Percentiles rank a stretch among this genome's conserved stretches.
Evolutionary conservation across 1,140 invertebrate genomes (phyloP).

Genomic region (Trichogramma pretiosum): DNA sequence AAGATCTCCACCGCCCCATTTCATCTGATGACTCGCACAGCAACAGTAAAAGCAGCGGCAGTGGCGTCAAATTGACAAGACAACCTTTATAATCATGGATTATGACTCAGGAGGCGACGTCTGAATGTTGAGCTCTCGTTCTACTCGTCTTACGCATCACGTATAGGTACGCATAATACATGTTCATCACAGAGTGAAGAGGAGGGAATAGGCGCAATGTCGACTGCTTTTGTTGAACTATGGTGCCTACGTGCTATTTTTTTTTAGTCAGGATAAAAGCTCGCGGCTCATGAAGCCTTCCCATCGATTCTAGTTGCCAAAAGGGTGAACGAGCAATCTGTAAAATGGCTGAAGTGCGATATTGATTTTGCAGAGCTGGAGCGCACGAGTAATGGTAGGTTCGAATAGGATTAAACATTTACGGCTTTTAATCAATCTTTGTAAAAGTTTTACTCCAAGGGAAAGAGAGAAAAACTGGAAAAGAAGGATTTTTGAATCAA

Average conservation of each 20-base stretch:
- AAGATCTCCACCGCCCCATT: too few relatives aligned
- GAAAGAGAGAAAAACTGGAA: too few relatives aligned
- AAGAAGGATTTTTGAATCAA: too few relatives aligned
- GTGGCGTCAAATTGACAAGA: too few relatives aligned
- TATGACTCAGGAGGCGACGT: neutral
- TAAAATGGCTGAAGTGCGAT: neutral
- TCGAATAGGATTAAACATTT: slow-evolving; percentile 8
- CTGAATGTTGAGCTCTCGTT: neutral
- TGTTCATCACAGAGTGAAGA: too few relatives aligned
- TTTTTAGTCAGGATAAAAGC: neutral
- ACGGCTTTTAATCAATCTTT: slow-evolving; percentile 11
- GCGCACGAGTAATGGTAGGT: too few relatives aligned
- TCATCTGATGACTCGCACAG: too few relatives aligned
- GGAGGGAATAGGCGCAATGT: neutral
- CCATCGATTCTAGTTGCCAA: neutral
- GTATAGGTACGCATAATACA: too few relatives aligned
- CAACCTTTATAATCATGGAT: too few relatives aligned
- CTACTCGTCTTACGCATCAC: too few relatives aligned
- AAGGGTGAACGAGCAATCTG: neutral
- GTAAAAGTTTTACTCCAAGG: slow-evolving; percentile 19
- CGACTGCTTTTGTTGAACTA: neutral
- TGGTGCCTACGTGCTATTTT: too few relatives aligned
- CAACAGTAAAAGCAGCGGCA: slow-evolving; percentile 9
- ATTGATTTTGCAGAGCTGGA: neutral
- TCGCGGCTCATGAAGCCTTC: neutral